These are phyloP conservation scores for Ceyx cyanopectus DNA, from an alignment of 2,113 vertebrate species.

Conservation along the genomic window DNA sequence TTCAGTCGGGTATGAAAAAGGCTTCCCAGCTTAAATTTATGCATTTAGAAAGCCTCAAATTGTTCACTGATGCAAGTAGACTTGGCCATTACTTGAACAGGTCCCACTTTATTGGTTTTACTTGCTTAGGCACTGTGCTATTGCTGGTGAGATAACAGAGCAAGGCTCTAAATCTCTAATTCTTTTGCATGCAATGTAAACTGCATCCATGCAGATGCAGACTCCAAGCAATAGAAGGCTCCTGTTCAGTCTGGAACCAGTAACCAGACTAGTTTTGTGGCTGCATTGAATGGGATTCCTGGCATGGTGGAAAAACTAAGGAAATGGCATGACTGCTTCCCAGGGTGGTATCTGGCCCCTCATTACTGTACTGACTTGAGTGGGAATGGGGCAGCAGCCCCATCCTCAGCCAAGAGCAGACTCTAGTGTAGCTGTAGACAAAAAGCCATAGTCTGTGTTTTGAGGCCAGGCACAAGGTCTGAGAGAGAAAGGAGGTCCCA, in stretches of 20 bases:
- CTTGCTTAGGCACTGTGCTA: background rate
- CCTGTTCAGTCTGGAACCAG: background rate
- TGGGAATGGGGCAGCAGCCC: background rate
- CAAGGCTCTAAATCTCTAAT: background rate
- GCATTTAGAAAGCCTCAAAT: slow-evolving; percentile 30
- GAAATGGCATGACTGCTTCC: background rate
- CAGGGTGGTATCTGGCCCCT: background rate
- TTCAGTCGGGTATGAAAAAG: slow-evolving; percentile 31
- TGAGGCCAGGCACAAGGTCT: background rate
- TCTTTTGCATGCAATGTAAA: background rate
- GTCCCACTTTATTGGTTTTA: background rate
- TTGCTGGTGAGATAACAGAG: background rate
- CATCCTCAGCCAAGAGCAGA: background rate
- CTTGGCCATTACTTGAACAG: slow-evolving; percentile 16
- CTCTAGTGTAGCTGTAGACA: background rate
- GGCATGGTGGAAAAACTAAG: background rate
- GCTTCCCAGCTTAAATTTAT: slow-evolving; percentile 17
- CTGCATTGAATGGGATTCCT: background rate
- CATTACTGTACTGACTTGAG: background rate
- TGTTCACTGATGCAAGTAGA: slow-evolving; percentile 53
- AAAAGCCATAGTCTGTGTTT: background rate
- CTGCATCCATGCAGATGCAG: background rate
- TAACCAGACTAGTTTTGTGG: background rate
- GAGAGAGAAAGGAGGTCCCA: background rate
- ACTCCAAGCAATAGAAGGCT: background rate